Base-by-base conservation (phyloP, 2,113 vertebrate genomes). In the Colossoma macropomum region DNA sequence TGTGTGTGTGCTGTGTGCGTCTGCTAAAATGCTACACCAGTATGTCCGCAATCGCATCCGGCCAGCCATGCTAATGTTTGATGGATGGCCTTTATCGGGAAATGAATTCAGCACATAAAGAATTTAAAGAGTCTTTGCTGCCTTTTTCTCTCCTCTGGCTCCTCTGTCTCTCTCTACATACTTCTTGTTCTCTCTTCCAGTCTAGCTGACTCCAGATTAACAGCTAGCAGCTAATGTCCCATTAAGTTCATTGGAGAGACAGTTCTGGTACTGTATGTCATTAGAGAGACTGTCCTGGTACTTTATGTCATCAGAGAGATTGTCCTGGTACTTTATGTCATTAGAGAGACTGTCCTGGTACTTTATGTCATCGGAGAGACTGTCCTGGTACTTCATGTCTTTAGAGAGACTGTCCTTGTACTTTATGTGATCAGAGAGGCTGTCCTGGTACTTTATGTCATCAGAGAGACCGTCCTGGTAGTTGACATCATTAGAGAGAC, bases 51-150 rank as follows among this genome's bases (percentile, higher is more conserved):
- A 62, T 23, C 59, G 9, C 23, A 10, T 0, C 23, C 9, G 59
- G 23, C 59, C 23, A 25, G 23, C 59, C 23, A 23, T 25, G 59
- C 59, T 25, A 62, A 17, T 23, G 23, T n/a, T 62, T 62, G 59
- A 62, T 62, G 59, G 59, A 62, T 62, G 59, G 59, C 59, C 59
- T 62, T 62, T 62, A 62, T 62, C 59, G 4, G 59, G n/a, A 62
- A 62, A 62, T 62, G 59, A 62, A 62, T 62, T n/a, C 59, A 62
- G 59, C 59, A 23, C 59, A 62, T 62, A 62, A 62, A 62, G 59
- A 62, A 62, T 62, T 62, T 62, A 62, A 62, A 62, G 59, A 62
- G 34, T 38, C 34, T 38, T 38, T 38, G 59, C 59, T n/a, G 59
- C 11, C 59, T 23, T 62, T 25, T 25, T 62, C n/a, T 25, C n/a